Base-by-base conservation (phyloP, 2,797 vertebrate genomes). In the Sebastes miniatus region DNA sequence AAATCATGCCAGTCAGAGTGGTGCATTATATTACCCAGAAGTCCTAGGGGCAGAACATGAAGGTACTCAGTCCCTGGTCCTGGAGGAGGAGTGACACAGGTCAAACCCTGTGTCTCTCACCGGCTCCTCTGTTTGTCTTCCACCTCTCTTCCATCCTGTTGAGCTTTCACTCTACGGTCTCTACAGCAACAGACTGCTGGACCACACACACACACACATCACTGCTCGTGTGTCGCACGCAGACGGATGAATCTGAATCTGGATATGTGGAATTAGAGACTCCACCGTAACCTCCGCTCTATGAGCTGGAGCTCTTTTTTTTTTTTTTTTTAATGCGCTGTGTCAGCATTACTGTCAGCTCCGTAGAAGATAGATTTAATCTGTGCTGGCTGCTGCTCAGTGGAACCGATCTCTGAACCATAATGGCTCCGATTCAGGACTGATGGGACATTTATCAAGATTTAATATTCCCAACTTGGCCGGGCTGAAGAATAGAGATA, bases 41-140 rank as follows among this genome's bases (percentile, higher is more conserved):
- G 83, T 86, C 93, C 89, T 88, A 79, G 91, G 84, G 86, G 84
- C 94, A 95, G 96, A 96, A 92, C 95, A 94, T 95, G 95, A 96
- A 96, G 93, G 83, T 73, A 84, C 62, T 86, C 80, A 75, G 88
- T 94, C 90, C 71, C 73, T 82, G 91, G 94, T 93, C 91, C 6
- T 91, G 87, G 89, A 91, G 94, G 89, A 93, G 92, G 87, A 81
- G 91, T 83, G 89, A 93, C 91, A 89, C 85, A 85, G 16, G 86
- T 94, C 50, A 4, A 78, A 57, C 58, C 79, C 80, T 13, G 92
- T 89, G 93, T 85, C 94, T 83, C 91, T 93, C 91, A 92, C 92
- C 93, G 85, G 91, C 93, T 96, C 87, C 92, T 93, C 83, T 86
- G 85, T 93, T 92, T 88, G 86, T 92, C 85, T 66, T 90, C 85